Percentiles rank a stretch among this genome's conserved stretches.
Evolutionary conservation across 2,797 vertebrate species (phyloP).

Genomic region (Ceryle rudis): DNA sequence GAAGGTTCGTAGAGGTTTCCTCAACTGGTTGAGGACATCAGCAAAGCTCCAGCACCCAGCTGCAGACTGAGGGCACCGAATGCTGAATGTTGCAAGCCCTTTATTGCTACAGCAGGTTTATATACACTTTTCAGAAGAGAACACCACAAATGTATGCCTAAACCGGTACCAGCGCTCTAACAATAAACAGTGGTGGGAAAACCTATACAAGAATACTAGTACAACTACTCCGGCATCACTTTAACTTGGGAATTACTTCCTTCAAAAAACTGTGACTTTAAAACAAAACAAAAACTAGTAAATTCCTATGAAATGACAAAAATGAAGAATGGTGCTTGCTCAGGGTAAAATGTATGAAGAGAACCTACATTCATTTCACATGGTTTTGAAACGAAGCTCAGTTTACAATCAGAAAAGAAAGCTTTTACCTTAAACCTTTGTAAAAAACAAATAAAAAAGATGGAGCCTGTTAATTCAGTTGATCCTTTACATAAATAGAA

Average conservation of each 20-base stretch:
- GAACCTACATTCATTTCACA: background rate
- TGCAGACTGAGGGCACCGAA: accelerated
- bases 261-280: background rate
- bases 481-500: background rate
- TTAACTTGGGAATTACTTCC: background rate
- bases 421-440: background rate
- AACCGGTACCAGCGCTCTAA: background rate
- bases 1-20: background rate
- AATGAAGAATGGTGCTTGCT: background rate
- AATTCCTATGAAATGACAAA: background rate
- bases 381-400: background rate
- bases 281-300: background rate
- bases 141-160: background rate
- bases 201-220: background rate
- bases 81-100: background rate
- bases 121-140: background rate
- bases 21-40: background rate
- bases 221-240: background rate
- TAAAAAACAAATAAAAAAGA: background rate
- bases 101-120: background rate
- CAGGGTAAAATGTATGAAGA: background rate
- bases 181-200: background rate
- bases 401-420: background rate
- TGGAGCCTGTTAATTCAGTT: accelerated
- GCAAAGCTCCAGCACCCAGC: background rate